These are phyloP conservation scores for Leucophenga maculata DNA, from an alignment of 2,888 invertebrate genomes.

Conservation along the genomic window DNA sequence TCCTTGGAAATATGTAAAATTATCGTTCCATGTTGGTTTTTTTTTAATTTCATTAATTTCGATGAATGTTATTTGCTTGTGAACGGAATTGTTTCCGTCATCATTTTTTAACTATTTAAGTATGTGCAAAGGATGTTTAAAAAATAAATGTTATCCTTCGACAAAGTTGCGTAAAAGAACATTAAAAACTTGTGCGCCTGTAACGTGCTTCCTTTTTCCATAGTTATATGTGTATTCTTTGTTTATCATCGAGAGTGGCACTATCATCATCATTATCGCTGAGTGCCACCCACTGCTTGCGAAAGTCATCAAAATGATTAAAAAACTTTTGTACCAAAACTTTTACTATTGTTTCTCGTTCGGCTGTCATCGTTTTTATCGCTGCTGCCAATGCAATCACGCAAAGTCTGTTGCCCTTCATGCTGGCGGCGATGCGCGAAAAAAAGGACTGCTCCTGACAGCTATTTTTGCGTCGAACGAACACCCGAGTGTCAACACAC, in stretches of 20 bases:
- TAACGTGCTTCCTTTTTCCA: slow-evolving; percentile 34
- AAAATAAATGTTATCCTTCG: background rate
- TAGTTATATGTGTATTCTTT: background rate
- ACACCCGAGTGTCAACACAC: too few relatives aligned
- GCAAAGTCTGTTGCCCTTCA: too few relatives aligned
- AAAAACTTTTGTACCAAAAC: slow-evolving; percentile 27
- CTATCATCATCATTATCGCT: background rate
- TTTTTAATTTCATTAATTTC: too few relatives aligned
- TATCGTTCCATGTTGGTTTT: too few relatives aligned
- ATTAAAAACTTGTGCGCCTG: slow-evolving; percentile 38
- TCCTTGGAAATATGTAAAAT: too few relatives aligned
- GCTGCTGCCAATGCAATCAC: too few relatives aligned
- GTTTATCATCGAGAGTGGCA: background rate
- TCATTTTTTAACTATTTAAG: too few relatives aligned
- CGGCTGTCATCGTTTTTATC: too few relatives aligned
- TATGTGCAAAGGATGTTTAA: too few relatives aligned
- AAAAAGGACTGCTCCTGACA: slow-evolving; percentile 40
- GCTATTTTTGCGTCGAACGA: too few relatives aligned
- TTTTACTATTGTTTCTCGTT: background rate
- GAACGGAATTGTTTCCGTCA: too few relatives aligned
- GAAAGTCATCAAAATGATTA: slow-evolving; percentile 31
- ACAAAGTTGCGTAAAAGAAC: slow-evolving; percentile 23
- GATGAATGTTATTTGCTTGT: too few relatives aligned
- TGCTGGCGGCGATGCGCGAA: slow-evolving; percentile 26
- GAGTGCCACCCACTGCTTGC: background rate